Evolutionary conservation across 2,888 invertebrate species (phyloP), one percentile per base, ranked within the genome.

Genomic region (Pristionchus fissidentatus): DNA sequence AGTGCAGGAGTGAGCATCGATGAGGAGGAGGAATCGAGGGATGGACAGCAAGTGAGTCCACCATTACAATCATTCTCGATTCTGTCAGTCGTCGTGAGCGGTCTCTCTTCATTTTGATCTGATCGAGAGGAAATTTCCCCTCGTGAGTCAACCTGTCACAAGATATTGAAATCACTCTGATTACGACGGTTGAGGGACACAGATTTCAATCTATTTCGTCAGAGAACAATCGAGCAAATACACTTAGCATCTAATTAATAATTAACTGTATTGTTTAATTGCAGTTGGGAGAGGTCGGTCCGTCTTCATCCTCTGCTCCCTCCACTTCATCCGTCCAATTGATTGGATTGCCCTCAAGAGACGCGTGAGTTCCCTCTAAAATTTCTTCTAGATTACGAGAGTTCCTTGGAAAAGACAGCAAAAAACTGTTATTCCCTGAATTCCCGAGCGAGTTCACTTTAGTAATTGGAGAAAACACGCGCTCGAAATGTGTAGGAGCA

Each of bases 281-380:
- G 22, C 52, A 5, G 22, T n/a, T 29, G n/a, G 4, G 29, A 15
- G 38, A 35, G 3, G 38, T 70, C 26, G 70, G 70, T 41, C 70
- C 70, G 41, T 70, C 70, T 43, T 70, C 70, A 70, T 70, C 70
- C 26, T 70, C 70, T 15, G 70, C 70, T 70, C 70, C 70, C 32
- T 77, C 77, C 22, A 49, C 77, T 29, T 77, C 77, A 52, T 46
- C 77, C 5, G 41, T 77, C 35, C 77, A 46, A 52, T 77, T 52
- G 77, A 77, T 52, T 77, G 41, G 60, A 60, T 41, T 32, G 32
- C 75, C 41, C 52, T 73, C 57, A 55, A 41, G 46, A 73, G 49
- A 73, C 66, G 49, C 41, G 41, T 57, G 41, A 92, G 97, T 97
- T 92, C 97, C 96, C 93, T 41, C 75, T 22, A 38, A 70, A 35